A percentile compares a stretch with the other conserved stretches of the same genome.
Conservation (phyloP, 2,888 invertebrate genomes). For the Tiliacea citrago region DNA sequence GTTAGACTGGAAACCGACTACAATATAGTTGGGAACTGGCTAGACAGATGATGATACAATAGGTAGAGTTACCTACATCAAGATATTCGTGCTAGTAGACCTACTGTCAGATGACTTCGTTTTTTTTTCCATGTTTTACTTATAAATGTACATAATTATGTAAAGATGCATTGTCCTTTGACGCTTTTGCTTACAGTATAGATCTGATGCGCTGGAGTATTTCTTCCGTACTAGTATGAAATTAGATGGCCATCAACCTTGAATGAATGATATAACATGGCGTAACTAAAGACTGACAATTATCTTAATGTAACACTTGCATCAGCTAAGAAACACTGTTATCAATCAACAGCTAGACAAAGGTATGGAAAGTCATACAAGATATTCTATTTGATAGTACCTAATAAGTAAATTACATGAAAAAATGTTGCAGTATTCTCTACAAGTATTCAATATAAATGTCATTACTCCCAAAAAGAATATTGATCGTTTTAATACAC, state of each 20-base stretch:
- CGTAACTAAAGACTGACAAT: neutral
- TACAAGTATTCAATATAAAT: conserved; percentile 17
- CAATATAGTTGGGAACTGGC: neutral
- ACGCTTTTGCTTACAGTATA: neutral
- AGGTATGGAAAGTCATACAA: neutral
- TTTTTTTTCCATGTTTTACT: neutral
- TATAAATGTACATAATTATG: neutral
- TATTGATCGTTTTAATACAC: conserved; percentile 34
- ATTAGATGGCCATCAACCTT: neutral
- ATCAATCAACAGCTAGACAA: conserved; percentile 21
- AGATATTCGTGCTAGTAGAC: neutral
- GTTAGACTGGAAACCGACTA: neutral
- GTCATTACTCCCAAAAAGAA: conserved; percentile 6
- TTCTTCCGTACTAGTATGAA: conserved; percentile 11
- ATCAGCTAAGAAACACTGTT: neutral
- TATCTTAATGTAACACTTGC: neutral
- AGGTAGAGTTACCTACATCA: neutral
- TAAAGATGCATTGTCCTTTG: neutral
- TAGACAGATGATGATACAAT: neutral
- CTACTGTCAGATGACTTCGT: neutral
- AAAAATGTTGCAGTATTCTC: neutral
- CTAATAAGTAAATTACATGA: neutral
- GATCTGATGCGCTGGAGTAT: neutral
- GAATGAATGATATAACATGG: conserved; percentile 3
- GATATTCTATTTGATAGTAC: neutral